Percentiles rank a stretch among this genome's conserved stretches.
phyloP scores from a whole-genome alignment of 2,797 vertebrate species.

The Phylloscopus collybita region DNA sequence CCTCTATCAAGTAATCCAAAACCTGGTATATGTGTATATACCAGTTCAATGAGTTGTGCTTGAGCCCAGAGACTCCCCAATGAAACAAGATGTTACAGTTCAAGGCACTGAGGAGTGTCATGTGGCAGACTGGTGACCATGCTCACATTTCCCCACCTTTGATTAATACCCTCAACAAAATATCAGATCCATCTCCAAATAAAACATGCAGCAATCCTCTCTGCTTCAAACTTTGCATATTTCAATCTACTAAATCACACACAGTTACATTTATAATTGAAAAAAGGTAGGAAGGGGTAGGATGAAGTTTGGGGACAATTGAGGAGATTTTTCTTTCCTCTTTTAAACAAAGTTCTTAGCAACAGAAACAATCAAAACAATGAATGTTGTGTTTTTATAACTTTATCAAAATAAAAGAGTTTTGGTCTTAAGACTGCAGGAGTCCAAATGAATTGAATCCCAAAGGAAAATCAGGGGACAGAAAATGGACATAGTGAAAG shows the following conservation, averaged over 20 bases:
- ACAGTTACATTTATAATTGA: background rate
- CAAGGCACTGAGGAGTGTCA: background rate
- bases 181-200: background rate
- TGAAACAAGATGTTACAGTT: background rate
- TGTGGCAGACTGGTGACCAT: background rate
- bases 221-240: background rate
- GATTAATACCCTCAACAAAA: background rate
- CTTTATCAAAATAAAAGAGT: background rate
- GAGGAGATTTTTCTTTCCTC: background rate
- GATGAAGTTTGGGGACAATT: background rate
- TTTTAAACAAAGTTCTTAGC: background rate
- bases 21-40: background rate
- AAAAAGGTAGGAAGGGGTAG: background rate
- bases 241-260: background rate
- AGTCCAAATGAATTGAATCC: background rate
- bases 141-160: background rate
- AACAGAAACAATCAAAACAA: background rate
- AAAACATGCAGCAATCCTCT: background rate
- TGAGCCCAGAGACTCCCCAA: background rate
- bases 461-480: background rate
- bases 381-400: fast-evolving
- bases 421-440: background rate
- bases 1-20: background rate
- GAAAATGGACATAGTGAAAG: background rate
- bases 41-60: background rate